Evolutionary conservation across 2,888 invertebrate genomes (phyloP), one percentile per base, ranked within the genome.

Genomic region (Pachymerium ferrugineum): DNA sequence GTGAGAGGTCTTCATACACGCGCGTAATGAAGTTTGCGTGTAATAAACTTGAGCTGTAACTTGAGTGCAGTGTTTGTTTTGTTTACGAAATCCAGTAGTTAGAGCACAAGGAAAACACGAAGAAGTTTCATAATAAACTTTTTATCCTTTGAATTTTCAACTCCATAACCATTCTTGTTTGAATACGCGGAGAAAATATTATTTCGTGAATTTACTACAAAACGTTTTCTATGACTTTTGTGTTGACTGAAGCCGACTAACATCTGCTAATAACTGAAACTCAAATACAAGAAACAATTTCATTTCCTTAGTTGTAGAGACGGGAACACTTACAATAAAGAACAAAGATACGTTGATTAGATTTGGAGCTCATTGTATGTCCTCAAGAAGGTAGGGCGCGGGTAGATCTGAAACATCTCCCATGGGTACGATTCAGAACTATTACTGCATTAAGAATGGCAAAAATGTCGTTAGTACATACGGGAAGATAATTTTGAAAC

Each of bases 281-380:
- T 62, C 25, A 62, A 62, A 62, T 62, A 28, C 62, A 10, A 14
- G 62, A 62, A 28, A 62, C 62, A 28, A 62, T 62, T 62, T 62
- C 62, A 62, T 62, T 62, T 62, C 28, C 62, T 62, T 62, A 22
- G 6, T 38, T 47, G 19, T 62, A 28, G 62, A 62, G 62, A 28
- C 62, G 62, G 28, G 28, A 62, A 62, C 62, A 62, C 62, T 62
- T 62, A 62, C 28, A 62, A 62, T 28, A 62, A 62, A 28, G 28
- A 28, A 10, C 12, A 25, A 62, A 62, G 62, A 62, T 62, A 62
- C 62, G 62, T 62, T 62, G 62, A 62, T 62, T 62, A 62, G 62
- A 28, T 62, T 62, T 62, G 25, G 25, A 62, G 62, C 62, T 62
- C 62, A 62, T 62, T 62, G 62, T 62, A 28, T 62, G 12, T 25